Evolutionary conservation across 2,888 invertebrate species (phyloP).

Genomic region (Rhabditoides inermis): DNA sequence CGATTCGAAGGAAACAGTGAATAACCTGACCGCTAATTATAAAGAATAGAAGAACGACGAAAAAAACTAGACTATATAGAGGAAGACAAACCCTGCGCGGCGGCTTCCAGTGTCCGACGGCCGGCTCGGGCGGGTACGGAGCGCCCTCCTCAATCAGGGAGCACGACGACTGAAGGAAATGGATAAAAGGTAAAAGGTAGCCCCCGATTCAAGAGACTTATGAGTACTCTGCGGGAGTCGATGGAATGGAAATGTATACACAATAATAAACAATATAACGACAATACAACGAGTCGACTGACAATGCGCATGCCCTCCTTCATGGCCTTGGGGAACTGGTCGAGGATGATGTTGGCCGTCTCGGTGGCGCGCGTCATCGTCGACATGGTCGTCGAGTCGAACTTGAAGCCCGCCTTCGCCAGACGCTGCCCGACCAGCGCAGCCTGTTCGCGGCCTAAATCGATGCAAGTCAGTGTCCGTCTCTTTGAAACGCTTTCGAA

Average conservation of each 20-base stretch:
- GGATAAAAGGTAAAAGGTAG: background rate
- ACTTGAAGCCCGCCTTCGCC: slow-evolving; percentile 69
- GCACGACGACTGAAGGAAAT: slow-evolving; percentile 13
- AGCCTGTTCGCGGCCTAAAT: slow-evolving; percentile 75
- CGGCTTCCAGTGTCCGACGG: slow-evolving; percentile 76
- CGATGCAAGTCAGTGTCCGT: background rate
- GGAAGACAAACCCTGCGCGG: slow-evolving; percentile 63
- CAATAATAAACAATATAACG: background rate
- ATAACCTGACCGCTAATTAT: background rate
- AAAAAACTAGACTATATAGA: no score
- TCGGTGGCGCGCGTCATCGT: slow-evolving; percentile 88
- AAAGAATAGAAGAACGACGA: background rate
- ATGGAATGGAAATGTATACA: no score
- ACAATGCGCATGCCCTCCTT: slow-evolving; percentile 4
- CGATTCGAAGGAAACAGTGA: no score
- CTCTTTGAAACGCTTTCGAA: background rate
- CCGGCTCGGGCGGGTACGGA: slow-evolving; percentile 86
- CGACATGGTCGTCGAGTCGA: slow-evolving; percentile 72
- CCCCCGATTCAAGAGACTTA: background rate
- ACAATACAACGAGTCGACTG: background rate
- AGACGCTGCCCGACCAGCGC: slow-evolving; percentile 72
- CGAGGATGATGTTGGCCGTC: slow-evolving; percentile 74
- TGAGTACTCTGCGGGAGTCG: no score
- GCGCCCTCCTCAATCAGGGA: slow-evolving; percentile 76
- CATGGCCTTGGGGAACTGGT: slow-evolving; percentile 47